A percentile compares a stretch with the other conserved stretches of the same genome.
Conservation (phyloP, 2,113 vertebrate genomes). For the Empidonax alnorum region DNA sequence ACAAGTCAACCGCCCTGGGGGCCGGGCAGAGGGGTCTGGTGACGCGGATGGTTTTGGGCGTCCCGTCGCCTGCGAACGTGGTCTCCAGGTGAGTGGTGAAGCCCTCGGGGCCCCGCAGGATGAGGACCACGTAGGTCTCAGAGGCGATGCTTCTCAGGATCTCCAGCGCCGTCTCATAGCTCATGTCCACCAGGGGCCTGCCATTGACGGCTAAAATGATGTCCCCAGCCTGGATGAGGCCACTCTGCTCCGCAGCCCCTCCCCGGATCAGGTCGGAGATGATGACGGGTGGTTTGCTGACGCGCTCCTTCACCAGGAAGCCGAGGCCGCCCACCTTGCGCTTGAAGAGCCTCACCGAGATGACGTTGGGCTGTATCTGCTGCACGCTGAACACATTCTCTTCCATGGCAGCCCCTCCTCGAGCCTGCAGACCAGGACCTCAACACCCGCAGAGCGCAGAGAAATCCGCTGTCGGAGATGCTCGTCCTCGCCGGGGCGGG, state of each 20-base stretch:
- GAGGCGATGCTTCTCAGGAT: slow-evolving; percentile 89
- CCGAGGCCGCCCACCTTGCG: slow-evolving; percentile 94
- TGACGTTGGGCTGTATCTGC: slow-evolving; percentile 97
- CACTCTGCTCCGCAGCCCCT: slow-evolving; percentile 93
- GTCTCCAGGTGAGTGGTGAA: slow-evolving; percentile 97
- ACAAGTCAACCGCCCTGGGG: slow-evolving; percentile 78
- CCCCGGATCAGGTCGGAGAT: slow-evolving; percentile 94
- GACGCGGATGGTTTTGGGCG: slow-evolving; percentile 89
- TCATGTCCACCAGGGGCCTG: slow-evolving; percentile 91
- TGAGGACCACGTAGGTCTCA: slow-evolving; percentile 93
- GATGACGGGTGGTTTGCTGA: slow-evolving; percentile 93
- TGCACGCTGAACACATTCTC: slow-evolving; percentile 88
- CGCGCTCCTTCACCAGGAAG: slow-evolving; percentile 94
- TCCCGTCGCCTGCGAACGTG: slow-evolving; percentile 90
- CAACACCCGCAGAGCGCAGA: not conserved
- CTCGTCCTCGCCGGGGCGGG: fast-evolving
- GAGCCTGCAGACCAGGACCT: not conserved
- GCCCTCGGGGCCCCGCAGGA: slow-evolving; percentile 93
- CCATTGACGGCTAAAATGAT: slow-evolving; percentile 95
- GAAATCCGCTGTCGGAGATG: fast-evolving
- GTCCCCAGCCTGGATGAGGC: slow-evolving; percentile 95
- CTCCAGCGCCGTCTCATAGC: slow-evolving; percentile 90
- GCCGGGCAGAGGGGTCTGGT: slow-evolving; percentile 82
- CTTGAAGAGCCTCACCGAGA: slow-evolving; percentile 95
- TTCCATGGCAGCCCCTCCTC: slow-evolving; percentile 81